Evolutionary conservation across 2,797 vertebrate genomes (phyloP), one percentile per base, ranked within the genome.

Genomic region (Acrossocheilus fasciatus): DNA sequence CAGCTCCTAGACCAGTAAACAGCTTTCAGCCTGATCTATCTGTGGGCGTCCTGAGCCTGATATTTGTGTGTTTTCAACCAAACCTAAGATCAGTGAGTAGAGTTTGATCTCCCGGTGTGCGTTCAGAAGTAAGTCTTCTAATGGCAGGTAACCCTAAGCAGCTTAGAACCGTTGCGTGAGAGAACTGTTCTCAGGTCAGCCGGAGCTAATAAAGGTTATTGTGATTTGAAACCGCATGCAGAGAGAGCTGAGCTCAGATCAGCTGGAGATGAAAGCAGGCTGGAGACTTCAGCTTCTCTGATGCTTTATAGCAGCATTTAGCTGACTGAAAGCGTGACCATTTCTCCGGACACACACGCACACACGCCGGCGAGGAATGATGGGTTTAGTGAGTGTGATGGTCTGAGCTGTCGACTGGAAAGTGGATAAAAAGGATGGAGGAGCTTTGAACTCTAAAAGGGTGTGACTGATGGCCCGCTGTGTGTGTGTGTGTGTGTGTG

Each of bases 361-460:
- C 73, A 83, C 82, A 81, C 69, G 50, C 73, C 34, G 79, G 83
- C 85, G 74, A 76, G 83, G 85, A 82, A 84, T 87, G 82, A 80
- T 89, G 81, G 83, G 74, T 75, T 87, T 87, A 89, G 75, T 73
- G 79, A 87, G 81, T 62, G 72, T 85, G 83, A 89, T 72, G 66
- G 85, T 86, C 70, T 85, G 88, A 82, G 74, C 84, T 89, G 88
- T 81, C 59, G 57, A 86, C 69, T 75, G 85, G 70, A 84, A 87
- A 89, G 84, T 89, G 86, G 88, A 82, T 84, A 81, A 87, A 75
- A 47, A 82, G 85, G 79, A 86, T 86, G 57, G 78, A 54, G 45
- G 69, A 86, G 85, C 85, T 86, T 86, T 86, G 85, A 86, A 86
- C 85, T 86, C 78, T 86, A 75, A 86, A 86, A 86, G 69, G 17